Evolutionary conservation across 1,140 invertebrate genomes (phyloP).

Genomic region (Probaryconus sp.): DNA sequence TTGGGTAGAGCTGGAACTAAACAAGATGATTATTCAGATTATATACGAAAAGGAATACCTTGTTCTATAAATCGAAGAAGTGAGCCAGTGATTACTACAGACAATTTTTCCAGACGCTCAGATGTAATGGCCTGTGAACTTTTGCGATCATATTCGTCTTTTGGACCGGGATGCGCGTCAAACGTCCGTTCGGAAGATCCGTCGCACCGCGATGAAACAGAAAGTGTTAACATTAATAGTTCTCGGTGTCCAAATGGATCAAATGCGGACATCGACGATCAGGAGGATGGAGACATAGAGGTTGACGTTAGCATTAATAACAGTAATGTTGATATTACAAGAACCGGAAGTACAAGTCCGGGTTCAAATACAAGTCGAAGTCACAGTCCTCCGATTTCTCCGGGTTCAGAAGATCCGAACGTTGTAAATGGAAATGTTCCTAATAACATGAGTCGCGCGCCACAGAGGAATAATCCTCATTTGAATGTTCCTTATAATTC

Average conservation of each 20-base stretch:
- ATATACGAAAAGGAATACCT: constrained; percentile 18
- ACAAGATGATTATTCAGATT: constrained; percentile 36
- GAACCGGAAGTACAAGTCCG: constrained; percentile 71
- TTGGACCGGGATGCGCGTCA: constrained; percentile 15
- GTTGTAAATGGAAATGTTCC: constrained; percentile 45
- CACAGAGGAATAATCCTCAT: constrained; percentile 42
- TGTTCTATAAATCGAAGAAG: constrained; percentile 41
- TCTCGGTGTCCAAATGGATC: constrained; percentile 21
- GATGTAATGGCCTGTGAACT: constrained; percentile 29
- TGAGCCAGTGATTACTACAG: constrained; percentile 1
- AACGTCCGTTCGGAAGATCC: constrained; percentile 16
- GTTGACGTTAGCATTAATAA: constrained; percentile 51
- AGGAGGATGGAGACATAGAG: constrained; percentile 59
- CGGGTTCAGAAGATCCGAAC: constrained; percentile 71
- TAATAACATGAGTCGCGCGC: constrained; percentile 17
- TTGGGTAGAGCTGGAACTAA: constrained; percentile 71
- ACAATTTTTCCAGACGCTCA: constrained; percentile 15
- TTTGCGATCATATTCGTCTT: constrained; percentile 27
- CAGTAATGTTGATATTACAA: constrained; percentile 31
- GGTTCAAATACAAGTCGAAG: constrained; percentile 73
- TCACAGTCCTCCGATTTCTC: constrained; percentile 74
- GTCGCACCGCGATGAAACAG: neutral
- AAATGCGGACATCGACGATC: constrained; percentile 31
- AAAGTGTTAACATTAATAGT: neutral
- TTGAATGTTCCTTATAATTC: constrained; percentile 63